Conservation (phyloP, 2,888 invertebrate genomes). For the Tyria jacobaeae region DNA sequence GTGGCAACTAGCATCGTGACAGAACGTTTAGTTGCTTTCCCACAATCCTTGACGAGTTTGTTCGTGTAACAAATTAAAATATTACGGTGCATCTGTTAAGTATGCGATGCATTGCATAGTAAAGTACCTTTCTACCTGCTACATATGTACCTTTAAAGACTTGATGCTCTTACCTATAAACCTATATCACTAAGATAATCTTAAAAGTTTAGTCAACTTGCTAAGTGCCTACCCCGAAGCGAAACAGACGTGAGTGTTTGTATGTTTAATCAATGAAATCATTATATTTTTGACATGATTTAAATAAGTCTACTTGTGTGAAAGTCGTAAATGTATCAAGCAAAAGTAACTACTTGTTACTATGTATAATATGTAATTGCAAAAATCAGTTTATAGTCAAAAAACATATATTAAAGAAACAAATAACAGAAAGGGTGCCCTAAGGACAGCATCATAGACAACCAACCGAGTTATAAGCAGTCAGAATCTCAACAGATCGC, state of each 20-base stretch:
- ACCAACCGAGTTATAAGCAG: not conserved
- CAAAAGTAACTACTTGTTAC: not conserved
- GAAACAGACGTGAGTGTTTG: no score
- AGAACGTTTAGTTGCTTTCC: constrained; percentile 54
- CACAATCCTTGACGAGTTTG: constrained; percentile 48
- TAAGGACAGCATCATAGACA: not conserved
- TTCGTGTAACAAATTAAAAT: constrained; percentile 75
- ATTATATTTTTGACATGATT: not conserved
- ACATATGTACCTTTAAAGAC: constrained; percentile 5
- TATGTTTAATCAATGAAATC: no score
- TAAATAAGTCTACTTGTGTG: not conserved
- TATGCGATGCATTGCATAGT: constrained; percentile 64
- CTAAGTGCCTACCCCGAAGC: no score
- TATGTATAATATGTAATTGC: no score
- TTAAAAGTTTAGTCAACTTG: no score
- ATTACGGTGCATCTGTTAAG: constrained; percentile 74
- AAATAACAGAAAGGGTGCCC: not conserved
- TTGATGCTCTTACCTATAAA: not conserved
- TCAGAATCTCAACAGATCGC: constrained; percentile 1
- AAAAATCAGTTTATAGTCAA: not conserved
- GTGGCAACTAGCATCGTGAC: constrained; percentile 58
- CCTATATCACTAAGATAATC: no score
- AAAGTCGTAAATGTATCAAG: no score
- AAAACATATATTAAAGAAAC: not conserved
- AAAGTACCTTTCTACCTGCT: constrained; percentile 35